phyloP scores from a whole-genome alignment of 35 echinoderm and acorn worm genomes.

The Lytechinus variegatus region DNA sequence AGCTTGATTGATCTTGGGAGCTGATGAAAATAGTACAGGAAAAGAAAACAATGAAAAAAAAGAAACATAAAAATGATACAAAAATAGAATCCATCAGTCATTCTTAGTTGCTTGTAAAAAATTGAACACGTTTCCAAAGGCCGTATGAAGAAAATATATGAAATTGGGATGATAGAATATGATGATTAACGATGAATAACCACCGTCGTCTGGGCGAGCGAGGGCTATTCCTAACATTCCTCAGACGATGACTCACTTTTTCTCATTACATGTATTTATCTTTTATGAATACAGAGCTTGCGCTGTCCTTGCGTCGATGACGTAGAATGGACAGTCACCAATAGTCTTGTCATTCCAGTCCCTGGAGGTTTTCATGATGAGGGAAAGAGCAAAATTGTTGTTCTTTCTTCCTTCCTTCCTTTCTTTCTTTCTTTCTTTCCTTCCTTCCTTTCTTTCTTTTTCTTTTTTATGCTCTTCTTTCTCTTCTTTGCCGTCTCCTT shows the following conservation, averaged over 20 bases:
- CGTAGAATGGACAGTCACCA: background rate
- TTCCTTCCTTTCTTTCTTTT: background rate
- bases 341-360: background rate
- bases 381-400: too few species aligned
- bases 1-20: too few species aligned
- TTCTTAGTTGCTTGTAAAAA: background rate
- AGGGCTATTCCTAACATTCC: background rate
- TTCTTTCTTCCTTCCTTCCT: too few species aligned
- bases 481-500: background rate
- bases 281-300: background rate
- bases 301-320: background rate
- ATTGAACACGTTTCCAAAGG: background rate
- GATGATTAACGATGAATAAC: conserved; percentile 6
- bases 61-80: background rate
- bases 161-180: background rate
- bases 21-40: too few species aligned
- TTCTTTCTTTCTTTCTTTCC: background rate
- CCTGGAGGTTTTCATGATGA: background rate
- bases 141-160: background rate
- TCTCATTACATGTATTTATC: background rate
- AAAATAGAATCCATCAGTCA: background rate
- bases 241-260: background rate
- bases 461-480: background rate
- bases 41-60: too few species aligned
- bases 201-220: background rate